phyloP scores from a whole-genome alignment of 1,140 invertebrate species.

The Periplaneta americana region DNA sequence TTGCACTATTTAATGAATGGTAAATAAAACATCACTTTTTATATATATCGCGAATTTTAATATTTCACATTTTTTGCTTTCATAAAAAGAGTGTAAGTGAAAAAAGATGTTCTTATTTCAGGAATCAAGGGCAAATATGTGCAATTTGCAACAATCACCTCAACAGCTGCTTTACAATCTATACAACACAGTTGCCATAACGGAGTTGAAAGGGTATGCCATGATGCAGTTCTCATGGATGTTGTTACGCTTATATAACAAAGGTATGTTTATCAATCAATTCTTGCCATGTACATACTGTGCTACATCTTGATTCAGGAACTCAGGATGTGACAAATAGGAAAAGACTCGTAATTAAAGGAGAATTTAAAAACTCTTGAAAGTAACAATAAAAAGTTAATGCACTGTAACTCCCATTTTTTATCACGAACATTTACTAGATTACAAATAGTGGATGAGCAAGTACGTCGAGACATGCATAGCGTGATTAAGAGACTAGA shows the following conservation, averaged over 20 bases:
- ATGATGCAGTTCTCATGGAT: conserved; percentile 88
- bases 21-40: too few species aligned
- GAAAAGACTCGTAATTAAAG: too few species aligned
- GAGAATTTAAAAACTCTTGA: too few species aligned
- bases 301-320: neutral
- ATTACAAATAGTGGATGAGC: neutral
- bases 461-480: neutral
- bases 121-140: conserved; percentile 57
- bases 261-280: conserved; percentile 48
- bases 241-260: conserved; percentile 65
- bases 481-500: neutral
- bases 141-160: conserved; percentile 64
- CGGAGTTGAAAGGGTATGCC: conserved; percentile 76
- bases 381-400: neutral
- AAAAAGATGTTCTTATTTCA: conserved; percentile 40
- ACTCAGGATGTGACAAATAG: neutral
- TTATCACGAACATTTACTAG: neutral
- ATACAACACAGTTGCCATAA: conserved; percentile 68
- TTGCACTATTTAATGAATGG: too few species aligned
- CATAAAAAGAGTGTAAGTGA: too few species aligned
- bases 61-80: too few species aligned
- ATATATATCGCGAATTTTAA: too few species aligned
- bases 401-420: too few species aligned
- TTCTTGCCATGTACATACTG: neutral
- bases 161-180: conserved; percentile 77